Conservation (phyloP, 1,140 invertebrate species). For the Phocides pigmalion region DNA sequence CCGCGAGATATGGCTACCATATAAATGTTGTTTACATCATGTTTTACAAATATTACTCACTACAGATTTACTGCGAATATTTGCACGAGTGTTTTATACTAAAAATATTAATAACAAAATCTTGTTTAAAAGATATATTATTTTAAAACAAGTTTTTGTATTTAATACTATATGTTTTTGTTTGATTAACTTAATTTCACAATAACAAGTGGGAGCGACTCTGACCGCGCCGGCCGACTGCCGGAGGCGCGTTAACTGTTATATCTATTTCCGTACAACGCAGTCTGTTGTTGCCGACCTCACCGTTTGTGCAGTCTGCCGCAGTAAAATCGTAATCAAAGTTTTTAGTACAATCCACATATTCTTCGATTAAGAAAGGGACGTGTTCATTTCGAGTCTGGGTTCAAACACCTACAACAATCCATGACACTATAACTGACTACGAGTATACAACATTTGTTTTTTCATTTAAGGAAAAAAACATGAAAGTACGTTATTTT, state of each 20-base stretch:
- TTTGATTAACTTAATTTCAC: background rate
- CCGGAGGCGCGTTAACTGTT: background rate
- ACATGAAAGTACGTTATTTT: too few species aligned
- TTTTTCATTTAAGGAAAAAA: too few species aligned
- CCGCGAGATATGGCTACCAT: too few species aligned
- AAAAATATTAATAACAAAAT: too few species aligned
- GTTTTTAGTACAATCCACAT: background rate
- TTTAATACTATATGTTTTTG: too few species aligned
- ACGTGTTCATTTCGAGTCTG: background rate
- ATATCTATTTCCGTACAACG: slow-evolving; percentile 11
- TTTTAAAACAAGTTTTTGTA: too few species aligned
- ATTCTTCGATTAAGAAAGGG: background rate
- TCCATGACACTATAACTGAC: background rate
- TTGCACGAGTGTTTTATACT: too few species aligned
- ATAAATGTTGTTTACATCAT: too few species aligned
- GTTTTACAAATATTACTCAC: too few species aligned
- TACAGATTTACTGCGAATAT: too few species aligned
- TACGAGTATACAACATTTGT: too few species aligned
- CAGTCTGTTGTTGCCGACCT: slow-evolving; percentile 7
- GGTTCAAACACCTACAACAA: background rate
- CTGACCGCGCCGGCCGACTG: background rate
- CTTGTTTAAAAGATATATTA: too few species aligned
- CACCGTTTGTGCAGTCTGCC: slow-evolving; percentile 2
- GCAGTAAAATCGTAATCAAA: background rate
- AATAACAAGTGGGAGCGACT: background rate